Conservation (phyloP, 2,797 vertebrate species). For the Danio albolineatus region DNA sequence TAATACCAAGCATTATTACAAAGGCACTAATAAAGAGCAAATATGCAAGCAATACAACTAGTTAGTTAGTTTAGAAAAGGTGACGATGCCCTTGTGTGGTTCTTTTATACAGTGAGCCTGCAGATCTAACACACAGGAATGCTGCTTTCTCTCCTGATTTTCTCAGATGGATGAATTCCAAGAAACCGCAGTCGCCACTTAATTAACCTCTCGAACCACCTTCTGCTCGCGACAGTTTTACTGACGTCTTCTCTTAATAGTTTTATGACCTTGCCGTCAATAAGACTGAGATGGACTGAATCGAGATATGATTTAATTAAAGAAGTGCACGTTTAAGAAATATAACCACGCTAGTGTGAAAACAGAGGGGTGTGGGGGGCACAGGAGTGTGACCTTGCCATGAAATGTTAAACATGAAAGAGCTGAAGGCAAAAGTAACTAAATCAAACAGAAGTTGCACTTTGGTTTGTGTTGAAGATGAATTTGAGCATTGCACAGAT, state of each 20-base stretch:
- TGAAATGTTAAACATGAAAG: slow-evolving; percentile 73
- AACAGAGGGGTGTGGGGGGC: slow-evolving; percentile 64
- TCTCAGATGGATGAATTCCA: slow-evolving; percentile 76
- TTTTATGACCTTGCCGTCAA: slow-evolving; percentile 84
- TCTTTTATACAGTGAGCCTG: slow-evolving; percentile 51
- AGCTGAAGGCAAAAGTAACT: slow-evolving; percentile 67
- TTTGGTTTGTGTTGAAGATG: slow-evolving; percentile 63
- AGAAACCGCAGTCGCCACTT: slow-evolving; percentile 79
- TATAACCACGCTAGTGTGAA: slow-evolving; percentile 64
- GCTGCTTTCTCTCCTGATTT: slow-evolving; percentile 71
- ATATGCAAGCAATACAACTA: too few relatives aligned
- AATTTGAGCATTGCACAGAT: slow-evolving; percentile 62
- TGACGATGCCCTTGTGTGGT: slow-evolving; percentile 53
- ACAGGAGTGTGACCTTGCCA: slow-evolving; percentile 69
- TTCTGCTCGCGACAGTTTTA: slow-evolving; percentile 81
- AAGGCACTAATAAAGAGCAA: too few relatives aligned
- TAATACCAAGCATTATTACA: too few relatives aligned
- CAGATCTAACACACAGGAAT: slow-evolving; percentile 59
- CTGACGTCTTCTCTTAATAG: slow-evolving; percentile 80
- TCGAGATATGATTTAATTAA: slow-evolving; percentile 85
- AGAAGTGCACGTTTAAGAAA: slow-evolving; percentile 77
- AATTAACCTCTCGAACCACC: slow-evolving; percentile 83
- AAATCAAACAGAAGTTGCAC: slow-evolving; percentile 65
- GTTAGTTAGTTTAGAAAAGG: slow-evolving; percentile 41
- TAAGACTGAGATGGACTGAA: slow-evolving; percentile 80